A percentile compares a stretch with the other conserved stretches of the same genome.
Conservation (phyloP, 2,888 invertebrate genomes). For the Morpho deidamia region DNA sequence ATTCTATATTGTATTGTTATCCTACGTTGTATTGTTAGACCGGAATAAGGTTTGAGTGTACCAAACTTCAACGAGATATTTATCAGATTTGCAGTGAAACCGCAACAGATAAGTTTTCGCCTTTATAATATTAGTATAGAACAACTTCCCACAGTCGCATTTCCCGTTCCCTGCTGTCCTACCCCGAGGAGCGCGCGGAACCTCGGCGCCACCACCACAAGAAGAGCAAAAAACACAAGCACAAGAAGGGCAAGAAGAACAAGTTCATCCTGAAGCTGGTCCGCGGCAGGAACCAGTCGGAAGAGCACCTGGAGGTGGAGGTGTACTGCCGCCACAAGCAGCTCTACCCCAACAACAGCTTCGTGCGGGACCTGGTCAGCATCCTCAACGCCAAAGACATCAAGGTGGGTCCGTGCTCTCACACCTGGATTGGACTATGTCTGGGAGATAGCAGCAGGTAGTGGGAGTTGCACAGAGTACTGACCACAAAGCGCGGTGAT, state of each 20-base stretch:
- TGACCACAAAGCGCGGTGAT: no score
- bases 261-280: slow-evolving; percentile 57
- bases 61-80: no score
- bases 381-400: slow-evolving; percentile 57
- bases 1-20: no score
- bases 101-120: no score
- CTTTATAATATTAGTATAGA: no score
- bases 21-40: no score
- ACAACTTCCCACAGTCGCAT: slow-evolving; percentile 38
- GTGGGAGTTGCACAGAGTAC: no score
- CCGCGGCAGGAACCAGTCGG: slow-evolving; percentile 37
- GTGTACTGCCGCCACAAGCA: slow-evolving; percentile 49
- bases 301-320: slow-evolving; percentile 59
- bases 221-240: slow-evolving; percentile 27
- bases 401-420: slow-evolving; percentile 38
- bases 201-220: slow-evolving; percentile 29
- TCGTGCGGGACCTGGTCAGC: slow-evolving; percentile 60
- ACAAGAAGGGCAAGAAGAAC: slow-evolving; percentile 41
- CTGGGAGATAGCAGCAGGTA: no score
- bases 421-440: not conserved
- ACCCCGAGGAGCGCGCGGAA: slow-evolving; percentile 24
- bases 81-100: no score
- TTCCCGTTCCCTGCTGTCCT: slow-evolving; percentile 56
- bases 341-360: slow-evolving; percentile 56
- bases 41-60: no score